Percentiles rank a stretch among this genome's conserved stretches.
Conservation (phyloP, 2,797 vertebrate genomes). For the Spatula versicolor region DNA sequence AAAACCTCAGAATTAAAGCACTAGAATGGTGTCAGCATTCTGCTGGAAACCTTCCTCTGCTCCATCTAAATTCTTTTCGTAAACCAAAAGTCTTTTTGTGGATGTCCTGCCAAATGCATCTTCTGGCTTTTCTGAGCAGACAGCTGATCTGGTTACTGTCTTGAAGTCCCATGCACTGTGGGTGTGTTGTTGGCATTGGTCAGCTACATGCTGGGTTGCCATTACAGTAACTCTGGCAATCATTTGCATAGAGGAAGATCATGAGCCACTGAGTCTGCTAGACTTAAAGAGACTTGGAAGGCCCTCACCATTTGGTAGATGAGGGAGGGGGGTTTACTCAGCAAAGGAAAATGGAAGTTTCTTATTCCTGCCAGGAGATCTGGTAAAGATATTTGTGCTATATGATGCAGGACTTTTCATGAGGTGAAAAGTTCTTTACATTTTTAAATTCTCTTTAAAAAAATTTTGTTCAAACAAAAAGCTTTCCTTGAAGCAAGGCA, state of each 20-base stretch:
- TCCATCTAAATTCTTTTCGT: slow-evolving; percentile 9
- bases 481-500: slow-evolving; percentile 28
- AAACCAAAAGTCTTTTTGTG: not conserved
- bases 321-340: not conserved
- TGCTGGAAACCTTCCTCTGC: not conserved
- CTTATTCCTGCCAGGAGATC: not conserved
- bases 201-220: not conserved
- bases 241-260: not conserved
- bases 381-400: not conserved
- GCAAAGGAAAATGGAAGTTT: not conserved
- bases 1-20: not conserved
- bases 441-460: not conserved
- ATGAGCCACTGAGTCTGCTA: not conserved
- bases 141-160: not conserved
- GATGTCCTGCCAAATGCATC: not conserved
- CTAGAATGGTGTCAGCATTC: not conserved
- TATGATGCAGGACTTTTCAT: not conserved
- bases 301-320: not conserved
- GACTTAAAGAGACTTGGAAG: slow-evolving; percentile 8
- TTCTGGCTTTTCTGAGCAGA: not conserved
- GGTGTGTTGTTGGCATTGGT: not conserved
- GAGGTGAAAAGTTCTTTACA: not conserved
- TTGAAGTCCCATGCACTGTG: not conserved
- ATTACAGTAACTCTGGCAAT: not conserved
- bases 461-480: slow-evolving; percentile 5